A percentile compares a stretch with the other conserved stretches of the same genome.
These are phyloP conservation scores for Spilosoma lubricipeda DNA, from an alignment of 2,888 invertebrate species.

Conservation along the genomic window DNA sequence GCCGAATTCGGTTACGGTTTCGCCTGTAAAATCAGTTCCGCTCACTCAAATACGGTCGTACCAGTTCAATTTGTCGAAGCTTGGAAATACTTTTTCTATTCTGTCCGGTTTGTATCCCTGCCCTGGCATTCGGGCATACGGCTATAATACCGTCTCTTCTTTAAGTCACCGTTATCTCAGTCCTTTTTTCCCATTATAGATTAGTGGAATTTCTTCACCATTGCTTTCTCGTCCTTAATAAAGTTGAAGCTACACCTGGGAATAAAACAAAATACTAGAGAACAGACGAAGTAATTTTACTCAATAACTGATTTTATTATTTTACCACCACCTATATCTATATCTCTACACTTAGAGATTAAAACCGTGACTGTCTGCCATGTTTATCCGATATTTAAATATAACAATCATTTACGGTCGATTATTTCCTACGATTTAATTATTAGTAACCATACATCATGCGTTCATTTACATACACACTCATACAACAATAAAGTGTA, in stretches of 20 bases:
- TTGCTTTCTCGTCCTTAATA: not conserved
- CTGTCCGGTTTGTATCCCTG: not conserved
- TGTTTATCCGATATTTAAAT: conserved; percentile 53
- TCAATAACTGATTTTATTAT: not conserved
- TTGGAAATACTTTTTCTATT: not conserved
- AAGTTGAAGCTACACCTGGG: not conserved
- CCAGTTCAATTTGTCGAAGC: not conserved
- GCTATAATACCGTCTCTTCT: no score
- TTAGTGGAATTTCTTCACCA: not conserved
- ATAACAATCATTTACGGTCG: conserved; percentile 44
- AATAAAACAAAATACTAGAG: not conserved
- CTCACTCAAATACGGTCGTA: not conserved
- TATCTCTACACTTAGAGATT: conserved; percentile 43
- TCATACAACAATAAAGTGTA: conserved; percentile 15
- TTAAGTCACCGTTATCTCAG: no score
- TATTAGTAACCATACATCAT: conserved; percentile 47
- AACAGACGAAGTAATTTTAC: not conserved
- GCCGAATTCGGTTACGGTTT: no score
- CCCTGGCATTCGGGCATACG: no score
- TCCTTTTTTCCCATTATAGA: not conserved
- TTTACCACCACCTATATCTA: conserved; percentile 3
- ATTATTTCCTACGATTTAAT: conserved; percentile 53
- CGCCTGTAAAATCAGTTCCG: no score
- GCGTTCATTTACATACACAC: conserved; percentile 44
- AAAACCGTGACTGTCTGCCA: conserved; percentile 48